Evolutionary conservation across 2,888 invertebrate species (phyloP).

Genomic region (Drosophila tripunctata): DNA sequence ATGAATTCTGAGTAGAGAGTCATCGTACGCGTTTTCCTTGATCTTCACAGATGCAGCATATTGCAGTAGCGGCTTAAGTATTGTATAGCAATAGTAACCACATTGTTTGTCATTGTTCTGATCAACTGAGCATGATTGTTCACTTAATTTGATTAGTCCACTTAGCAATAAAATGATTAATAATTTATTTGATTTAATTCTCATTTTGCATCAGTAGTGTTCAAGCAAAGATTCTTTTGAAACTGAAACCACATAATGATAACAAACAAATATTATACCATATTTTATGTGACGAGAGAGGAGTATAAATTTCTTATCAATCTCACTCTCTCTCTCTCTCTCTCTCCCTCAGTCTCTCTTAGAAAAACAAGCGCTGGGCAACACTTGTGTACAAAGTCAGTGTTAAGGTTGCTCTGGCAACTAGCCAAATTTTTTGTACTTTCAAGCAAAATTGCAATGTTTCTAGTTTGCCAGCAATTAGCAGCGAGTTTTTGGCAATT

Average conservation of each 20-base stretch:
- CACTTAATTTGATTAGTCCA: background rate
- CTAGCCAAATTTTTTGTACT: conserved; percentile 8
- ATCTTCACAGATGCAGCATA: background rate
- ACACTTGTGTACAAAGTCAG: background rate
- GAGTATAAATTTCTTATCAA: conserved; percentile 11
- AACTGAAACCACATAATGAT: background rate
- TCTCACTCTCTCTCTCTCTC: background rate
- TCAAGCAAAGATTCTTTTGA: background rate
- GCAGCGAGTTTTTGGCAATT: background rate
- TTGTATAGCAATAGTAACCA: conserved; percentile 14
- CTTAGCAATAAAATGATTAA: conserved; percentile 3
- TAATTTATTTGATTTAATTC: background rate
- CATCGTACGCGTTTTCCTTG: conserved; percentile 16
- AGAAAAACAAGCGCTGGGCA: background rate
- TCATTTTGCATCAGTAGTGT: background rate
- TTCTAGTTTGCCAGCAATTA: conserved; percentile 4
- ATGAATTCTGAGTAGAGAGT: background rate
- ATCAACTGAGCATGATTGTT: background rate
- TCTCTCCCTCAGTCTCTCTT: background rate
- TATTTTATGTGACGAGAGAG: background rate
- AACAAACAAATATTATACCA: conserved; percentile 9
- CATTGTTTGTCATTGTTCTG: conserved; percentile 4
- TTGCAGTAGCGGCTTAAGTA: conserved; percentile 20
- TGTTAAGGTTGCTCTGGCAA: background rate
- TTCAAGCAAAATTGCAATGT: background rate